Percentiles rank a stretch among this genome's conserved stretches.
Evolutionary conservation across 2,888 invertebrate species (phyloP).

Genomic region (Rhimphoctona megacephalus): DNA sequence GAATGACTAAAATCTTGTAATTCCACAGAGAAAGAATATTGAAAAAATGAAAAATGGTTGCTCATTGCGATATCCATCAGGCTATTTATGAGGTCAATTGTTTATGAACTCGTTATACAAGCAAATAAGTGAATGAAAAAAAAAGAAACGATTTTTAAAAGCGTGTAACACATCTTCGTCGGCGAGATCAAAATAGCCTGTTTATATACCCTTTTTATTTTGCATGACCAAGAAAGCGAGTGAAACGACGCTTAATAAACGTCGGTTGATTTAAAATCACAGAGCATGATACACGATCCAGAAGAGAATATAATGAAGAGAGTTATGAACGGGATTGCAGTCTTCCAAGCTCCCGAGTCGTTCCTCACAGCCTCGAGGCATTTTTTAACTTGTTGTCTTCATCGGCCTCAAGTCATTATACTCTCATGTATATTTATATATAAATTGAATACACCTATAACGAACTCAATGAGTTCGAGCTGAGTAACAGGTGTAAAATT

Average conservation of each 20-base stretch:
- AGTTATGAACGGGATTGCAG: constrained; percentile 25
- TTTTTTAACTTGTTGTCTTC: constrained; percentile 58
- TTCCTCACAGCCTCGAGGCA: constrained; percentile 38
- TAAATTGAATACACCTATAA: neutral
- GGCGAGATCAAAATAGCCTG: constrained; percentile 34
- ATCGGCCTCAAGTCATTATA: constrained; percentile 40
- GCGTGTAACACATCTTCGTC: neutral
- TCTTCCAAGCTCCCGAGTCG: constrained; percentile 29
- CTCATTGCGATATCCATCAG: constrained; percentile 30
- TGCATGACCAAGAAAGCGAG: constrained; percentile 1
- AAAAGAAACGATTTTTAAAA: neutral
- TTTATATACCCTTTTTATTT: neutral
- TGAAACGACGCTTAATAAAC: constrained; percentile 58
- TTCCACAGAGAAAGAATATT: neutral
- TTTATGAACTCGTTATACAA: neutral
- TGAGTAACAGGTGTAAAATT: constrained; percentile 39
- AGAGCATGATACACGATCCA: constrained; percentile 31
- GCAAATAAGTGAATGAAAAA: neutral
- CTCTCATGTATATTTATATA: neutral
- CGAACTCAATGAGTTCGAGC: neutral
- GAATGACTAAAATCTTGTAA: neutral
- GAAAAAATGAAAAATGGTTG: constrained; percentile 9
- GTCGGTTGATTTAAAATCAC: constrained; percentile 59
- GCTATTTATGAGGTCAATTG: constrained; percentile 36
- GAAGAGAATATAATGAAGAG: constrained; percentile 35